Evolutionary conservation across 2,113 vertebrate genomes (phyloP), one percentile per base, ranked within the genome.

Genomic region (Echinops telfairi): DNA sequence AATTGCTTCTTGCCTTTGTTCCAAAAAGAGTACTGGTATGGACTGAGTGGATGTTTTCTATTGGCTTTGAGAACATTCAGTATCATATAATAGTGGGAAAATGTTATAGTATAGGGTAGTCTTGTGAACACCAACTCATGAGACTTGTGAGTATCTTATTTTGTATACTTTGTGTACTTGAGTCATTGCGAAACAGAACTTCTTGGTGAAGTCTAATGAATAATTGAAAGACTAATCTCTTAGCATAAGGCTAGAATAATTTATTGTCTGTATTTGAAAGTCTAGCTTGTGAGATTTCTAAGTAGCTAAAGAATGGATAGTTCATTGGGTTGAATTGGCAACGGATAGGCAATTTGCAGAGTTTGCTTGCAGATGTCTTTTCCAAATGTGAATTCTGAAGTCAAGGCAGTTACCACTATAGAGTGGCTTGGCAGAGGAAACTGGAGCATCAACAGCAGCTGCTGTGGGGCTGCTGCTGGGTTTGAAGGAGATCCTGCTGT

Each of bases 141-240:
- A 23, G 88, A 1, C 82, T 82, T 92, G 38, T 80, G 88, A 22
- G 10, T 93, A 68, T 19, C 57, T 85, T 53, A 1, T 86, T 79
- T 94, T 92, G 17, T 89, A 29, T 83, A 27, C n/a, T 57, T 93
- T 73, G 71, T 73, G 33, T 36, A 22, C 71, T 73, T 73, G 53
- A 91, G 75, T 93, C 82, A 33, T 6, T 76, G 40, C 83, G 76
- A 85, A 64, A 15, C 36, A 83, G 19, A 90, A 25, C 29, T 85
- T 96, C 23, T 84, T 92, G 43, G 76, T 33, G 53, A 87, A 68
- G 31, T 88, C 22, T 93, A 33, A 83, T 94, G 76, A 94, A 96
- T 93, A 92, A 83, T 91, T 93, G 68, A 70, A 79, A 95, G 73
- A 76, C 47, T 58, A 6, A 14, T 85, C 38, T 92, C 29, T 66